Evolutionary conservation across 2,888 invertebrate species (phyloP), one percentile per base, ranked within the genome.

Genomic region (Caenorhabditis sp.): DNA sequence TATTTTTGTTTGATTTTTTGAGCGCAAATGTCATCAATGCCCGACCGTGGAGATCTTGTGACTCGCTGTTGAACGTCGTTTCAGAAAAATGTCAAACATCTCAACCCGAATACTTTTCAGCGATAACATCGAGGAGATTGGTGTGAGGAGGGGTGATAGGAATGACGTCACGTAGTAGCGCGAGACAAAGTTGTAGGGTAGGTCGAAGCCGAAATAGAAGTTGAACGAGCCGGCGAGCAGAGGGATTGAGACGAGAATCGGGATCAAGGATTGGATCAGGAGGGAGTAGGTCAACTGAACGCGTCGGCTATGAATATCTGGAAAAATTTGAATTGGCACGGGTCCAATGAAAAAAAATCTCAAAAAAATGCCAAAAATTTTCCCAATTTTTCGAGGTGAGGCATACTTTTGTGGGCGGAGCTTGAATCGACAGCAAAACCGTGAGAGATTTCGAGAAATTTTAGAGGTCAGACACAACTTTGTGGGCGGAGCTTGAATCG

Each of bases 251-350:
- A 71, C 71, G 10, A 71, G 37, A 43, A 71, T 71, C 24, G 71
- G 71, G 21, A 71, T 71, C 64, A 67, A 67, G 12, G 71, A 71
- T 58, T 71, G 71, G 1, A 71, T 50, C n/a, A 71, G 61, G 63
- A 71, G 64, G 57, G 71, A 71, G 60, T 71, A 71, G 12, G 71
- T 71, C 50, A 71, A 23, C 36, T 71, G 71, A 14, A 71, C 66
- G 21, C 71, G 63, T 10, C 71, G 63, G 1, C 66, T 66, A 43
- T 71, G 71, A 1, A 71, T 57, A 61, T 71, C 71, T 71, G 43
- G 53, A 53, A 55, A 26, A 26, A 26, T 55, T 55, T 55, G 26
- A 12, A 17, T n/a, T n/a, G n/a, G n/a, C n/a, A n/a, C n/a, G n/a
- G n/a, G n/a, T n/a, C n/a, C n/a, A n/a, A n/a, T n/a, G n/a, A n/a